Evolutionary conservation across 2,113 vertebrate genomes (phyloP), one percentile per base, ranked within the genome.

Genomic region (Phasianus colchicus): DNA sequence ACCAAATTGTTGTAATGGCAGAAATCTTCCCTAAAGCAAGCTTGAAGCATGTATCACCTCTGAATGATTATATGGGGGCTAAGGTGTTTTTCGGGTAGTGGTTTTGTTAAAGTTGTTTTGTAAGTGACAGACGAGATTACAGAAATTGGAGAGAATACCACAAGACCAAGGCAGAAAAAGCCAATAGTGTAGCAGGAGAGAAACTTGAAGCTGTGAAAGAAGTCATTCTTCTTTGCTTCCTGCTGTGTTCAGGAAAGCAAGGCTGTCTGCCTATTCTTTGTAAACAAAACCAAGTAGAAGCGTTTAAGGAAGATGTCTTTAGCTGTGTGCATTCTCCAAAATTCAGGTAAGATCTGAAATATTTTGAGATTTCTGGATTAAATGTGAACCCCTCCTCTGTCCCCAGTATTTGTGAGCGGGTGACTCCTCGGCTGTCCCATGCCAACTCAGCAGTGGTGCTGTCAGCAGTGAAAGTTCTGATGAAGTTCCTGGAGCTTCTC

Each of bases 391-490:
- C 27, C 16, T 86, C 75, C 88, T 92, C 47, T 93, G 12, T 47
- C 77, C 71, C 48, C 80, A 99, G 99, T 92, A 99, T 99, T 92
- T 99, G 99, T 73, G 99, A 99, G 92, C 98, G 99, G 3, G 99
- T 99, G 73, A 99, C 99, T 14, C 99, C 99, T 17, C 98, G 99
- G 10, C 98, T 99, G 64, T 99, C 99, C 52, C 99, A 99, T 0
- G 99, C 99, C 97, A 99, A 99, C 97, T 99, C 99, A 0, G 99
- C 99, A 0, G 99, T 99, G 97, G 99, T 99, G 85, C 98, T 99
- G 79, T 99, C 99, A 4, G 99, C 99, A 1, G 99, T 99, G 63
- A 99, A 99, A 96, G 99, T 99, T 79, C 97, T 99, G 87, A 99
- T 99, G 99, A 99, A 99, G 95, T 99, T 99, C 96, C 95, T 99